These are phyloP conservation scores for Orientallactaga bullata DNA, from an alignment of 2,113 vertebrate genomes.

Conservation along the genomic window DNA sequence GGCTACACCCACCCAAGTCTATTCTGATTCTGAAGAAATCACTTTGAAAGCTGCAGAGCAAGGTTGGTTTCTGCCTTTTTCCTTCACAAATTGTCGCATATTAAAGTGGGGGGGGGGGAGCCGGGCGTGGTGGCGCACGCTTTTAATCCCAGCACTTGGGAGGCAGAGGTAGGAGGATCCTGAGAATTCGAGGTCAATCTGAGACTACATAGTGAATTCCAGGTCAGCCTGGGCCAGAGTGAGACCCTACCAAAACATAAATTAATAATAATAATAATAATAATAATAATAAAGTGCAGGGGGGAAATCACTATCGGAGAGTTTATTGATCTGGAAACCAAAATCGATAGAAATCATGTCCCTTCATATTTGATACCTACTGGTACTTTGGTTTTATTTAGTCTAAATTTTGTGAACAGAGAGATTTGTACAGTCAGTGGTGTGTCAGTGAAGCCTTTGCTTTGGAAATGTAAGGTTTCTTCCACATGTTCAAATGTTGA, in stretches of 20 bases:
- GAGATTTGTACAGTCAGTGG: too few relatives aligned
- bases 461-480: background rate
- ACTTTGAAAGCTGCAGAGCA: background rate
- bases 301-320: background rate
- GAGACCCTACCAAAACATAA: too few relatives aligned
- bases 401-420: background rate
- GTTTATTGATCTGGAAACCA: background rate
- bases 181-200: too few relatives aligned
- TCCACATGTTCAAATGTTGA: background rate
- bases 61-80: background rate
- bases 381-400: conserved; percentile 19
- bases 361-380: too few relatives aligned
- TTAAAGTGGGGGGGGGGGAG: background rate
- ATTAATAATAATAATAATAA: too few relatives aligned
- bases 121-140: too few relatives aligned
- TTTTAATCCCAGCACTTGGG: too few relatives aligned
- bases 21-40: background rate
- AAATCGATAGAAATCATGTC: background rate
- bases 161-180: too few relatives aligned
- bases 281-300: too few relatives aligned
- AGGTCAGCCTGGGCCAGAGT: too few relatives aligned
- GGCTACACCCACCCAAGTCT: background rate
- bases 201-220: too few relatives aligned
- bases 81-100: background rate
- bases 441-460: background rate